Evolutionary conservation across 2,888 invertebrate genomes (phyloP), one percentile per base, ranked within the genome.

Genomic region (Scaptomyza cyrtandrae): DNA sequence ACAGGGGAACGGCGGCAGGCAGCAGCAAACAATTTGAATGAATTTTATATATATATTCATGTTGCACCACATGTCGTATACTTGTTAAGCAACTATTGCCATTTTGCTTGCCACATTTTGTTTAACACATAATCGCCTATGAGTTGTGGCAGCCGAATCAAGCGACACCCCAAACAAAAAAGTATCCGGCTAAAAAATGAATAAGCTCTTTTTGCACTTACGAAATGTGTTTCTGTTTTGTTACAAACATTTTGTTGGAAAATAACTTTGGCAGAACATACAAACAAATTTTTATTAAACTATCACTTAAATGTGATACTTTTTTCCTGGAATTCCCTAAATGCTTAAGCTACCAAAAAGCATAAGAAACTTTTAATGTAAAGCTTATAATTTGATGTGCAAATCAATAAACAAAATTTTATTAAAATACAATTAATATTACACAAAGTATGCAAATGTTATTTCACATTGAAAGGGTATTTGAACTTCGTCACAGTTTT

Each of bases 31-130:
- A 49, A 70, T 39, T 62, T 59, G 49, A 52, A 45, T 55, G 39
- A 64, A 69, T 62, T 41, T 33, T 10, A 16, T n/a, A n/a, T n/a
- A 61, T 75, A 57, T 69, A 68, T 39, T 50, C 68, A 57, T 75
- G 77, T 74, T 77, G 71, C 61, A 59, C 76, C 75, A 78, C 82
- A 80, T 82, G 76, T 71, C 75, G 78, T 74, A 72, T 80, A 76
- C 80, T 78, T 76, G 77, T 79, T 64, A 24, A 41, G 41, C 60
- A 56, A 55, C 56, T 31, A 31, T 46, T 63, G 50, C 48, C 46
- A 37, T 71, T 68, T 70, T 62, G 61, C 52, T 68, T 45, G 41
- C 37, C 55, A 62, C 55, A 59, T 67, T 56, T n/a, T n/a, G n/a
- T n/a, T n/a, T n/a, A n/a, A n/a, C n/a, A n/a, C n/a, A n/a, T n/a